A percentile compares a stretch with the other conserved stretches of the same genome.
phyloP scores from a whole-genome alignment of 1,140 invertebrate species.

The Dryas iulia region DNA sequence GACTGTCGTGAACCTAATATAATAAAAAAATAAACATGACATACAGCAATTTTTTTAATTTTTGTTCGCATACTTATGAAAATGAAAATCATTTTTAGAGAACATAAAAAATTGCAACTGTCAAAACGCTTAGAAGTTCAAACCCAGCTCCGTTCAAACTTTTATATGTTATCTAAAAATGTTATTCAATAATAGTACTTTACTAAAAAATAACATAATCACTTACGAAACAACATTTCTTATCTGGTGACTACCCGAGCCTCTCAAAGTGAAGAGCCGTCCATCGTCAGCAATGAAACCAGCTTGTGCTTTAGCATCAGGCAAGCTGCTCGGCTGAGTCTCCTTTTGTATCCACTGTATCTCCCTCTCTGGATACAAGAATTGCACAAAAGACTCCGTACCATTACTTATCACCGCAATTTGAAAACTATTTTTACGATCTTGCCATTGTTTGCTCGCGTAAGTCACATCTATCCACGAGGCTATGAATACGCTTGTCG shows the following conservation, averaged over 20 bases:
- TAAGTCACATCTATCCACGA: slow-evolving; percentile 88
- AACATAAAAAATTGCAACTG: too few relatives aligned
- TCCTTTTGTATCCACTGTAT: slow-evolving; percentile 94
- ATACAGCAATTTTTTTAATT: too few relatives aligned
- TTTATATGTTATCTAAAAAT: too few relatives aligned
- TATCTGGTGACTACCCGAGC: slow-evolving; percentile 94
- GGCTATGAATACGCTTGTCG: slow-evolving; percentile 84
- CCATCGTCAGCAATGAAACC: slow-evolving; percentile 93
- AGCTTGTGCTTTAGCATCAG: slow-evolving; percentile 94
- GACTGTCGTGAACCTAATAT: too few relatives aligned
- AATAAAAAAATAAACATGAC: too few relatives aligned
- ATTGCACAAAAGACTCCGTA: slow-evolving; percentile 89
- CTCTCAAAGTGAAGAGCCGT: slow-evolving; percentile 85
- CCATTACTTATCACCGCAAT: slow-evolving; percentile 91
- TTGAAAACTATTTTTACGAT: slow-evolving; percentile 88
- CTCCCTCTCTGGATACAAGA: slow-evolving; percentile 92
- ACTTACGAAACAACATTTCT: slow-evolving; percentile 74
- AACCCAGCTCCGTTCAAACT: too few relatives aligned
- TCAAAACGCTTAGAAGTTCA: too few relatives aligned
- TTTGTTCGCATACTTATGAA: too few relatives aligned
- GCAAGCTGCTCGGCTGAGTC: slow-evolving; percentile 83
- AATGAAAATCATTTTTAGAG: too few relatives aligned
- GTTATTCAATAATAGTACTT: too few relatives aligned
- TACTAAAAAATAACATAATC: too few relatives aligned
- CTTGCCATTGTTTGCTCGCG: slow-evolving; percentile 63